Evolutionary conservation across 2,888 invertebrate species (phyloP).

Genomic region (Cataglyphis cursor): DNA sequence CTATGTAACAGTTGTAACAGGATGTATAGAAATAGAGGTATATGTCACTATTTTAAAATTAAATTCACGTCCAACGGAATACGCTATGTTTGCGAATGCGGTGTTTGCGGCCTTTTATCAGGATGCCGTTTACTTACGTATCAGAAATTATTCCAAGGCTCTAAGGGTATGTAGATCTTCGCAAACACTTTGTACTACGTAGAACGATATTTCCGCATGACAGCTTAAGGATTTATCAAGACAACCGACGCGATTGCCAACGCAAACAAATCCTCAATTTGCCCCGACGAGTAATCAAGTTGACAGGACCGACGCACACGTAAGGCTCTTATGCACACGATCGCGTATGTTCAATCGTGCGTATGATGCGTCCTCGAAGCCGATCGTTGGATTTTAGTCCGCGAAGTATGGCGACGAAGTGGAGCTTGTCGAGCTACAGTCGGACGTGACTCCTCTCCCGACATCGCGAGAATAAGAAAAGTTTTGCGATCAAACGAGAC

Average conservation of each 20-base stretch:
- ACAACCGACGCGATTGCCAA: slow-evolving; percentile 44
- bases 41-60: background rate
- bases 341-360: slow-evolving; percentile 45
- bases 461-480: slow-evolving; percentile 64
- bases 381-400: slow-evolving; percentile 30
- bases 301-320: slow-evolving; percentile 31
- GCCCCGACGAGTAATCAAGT: slow-evolving; percentile 46
- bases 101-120: background rate
- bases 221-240: slow-evolving; percentile 51
- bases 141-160: slow-evolving; percentile 35
- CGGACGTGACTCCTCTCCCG: slow-evolving; percentile 62
- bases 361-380: slow-evolving; percentile 30
- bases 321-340: slow-evolving; percentile 38
- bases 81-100: background rate
- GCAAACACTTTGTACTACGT: slow-evolving; percentile 31
- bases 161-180: slow-evolving; percentile 14
- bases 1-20: background rate
- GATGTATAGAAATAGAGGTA: slow-evolving; percentile 9
- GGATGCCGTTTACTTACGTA: background rate
- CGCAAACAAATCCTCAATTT: slow-evolving; percentile 55
- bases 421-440: slow-evolving; percentile 18
- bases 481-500: slow-evolving; percentile 65
- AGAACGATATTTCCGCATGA: slow-evolving; percentile 49
- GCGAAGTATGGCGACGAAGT: background rate
- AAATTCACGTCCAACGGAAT: background rate